A percentile compares a stretch with the other conserved stretches of the same genome.
These are phyloP conservation scores for Ctena decussata DNA, from an alignment of 2,888 invertebrate genomes.

Conservation along the genomic window DNA sequence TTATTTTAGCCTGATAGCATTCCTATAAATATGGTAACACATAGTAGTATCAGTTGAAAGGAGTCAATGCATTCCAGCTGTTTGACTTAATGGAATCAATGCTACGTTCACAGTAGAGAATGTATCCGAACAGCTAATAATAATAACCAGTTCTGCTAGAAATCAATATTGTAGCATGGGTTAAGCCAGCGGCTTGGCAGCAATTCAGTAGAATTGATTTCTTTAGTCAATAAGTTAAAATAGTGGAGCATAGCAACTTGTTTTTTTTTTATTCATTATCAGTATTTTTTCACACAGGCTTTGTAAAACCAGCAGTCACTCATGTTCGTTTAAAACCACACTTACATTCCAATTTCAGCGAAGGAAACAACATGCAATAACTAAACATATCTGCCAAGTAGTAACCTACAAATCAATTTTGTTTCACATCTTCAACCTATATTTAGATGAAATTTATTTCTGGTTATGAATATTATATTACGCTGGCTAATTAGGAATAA, in stretches of 20 bases:
- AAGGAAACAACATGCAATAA: too few relatives aligned
- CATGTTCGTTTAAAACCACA: too few relatives aligned
- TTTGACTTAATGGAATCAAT: not conserved
- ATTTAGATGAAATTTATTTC: too few relatives aligned
- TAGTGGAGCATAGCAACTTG: not conserved
- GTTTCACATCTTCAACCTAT: too few relatives aligned
- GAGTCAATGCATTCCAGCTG: not conserved
- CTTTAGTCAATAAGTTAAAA: constrained; percentile 11
- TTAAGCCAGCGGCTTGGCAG: constrained; percentile 21
- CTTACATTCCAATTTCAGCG: too few relatives aligned
- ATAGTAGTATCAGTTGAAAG: not conserved
- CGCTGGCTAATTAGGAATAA: not conserved
- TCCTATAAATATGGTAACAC: not conserved
- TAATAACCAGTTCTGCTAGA: constrained; percentile 64
- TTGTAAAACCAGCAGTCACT: too few relatives aligned
- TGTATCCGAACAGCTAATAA: constrained; percentile 60
- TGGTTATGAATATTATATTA: too few relatives aligned
- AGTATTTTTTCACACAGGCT: too few relatives aligned
- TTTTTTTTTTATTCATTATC: too few relatives aligned
- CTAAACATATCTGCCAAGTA: too few relatives aligned
- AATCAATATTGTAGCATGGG: constrained; percentile 51
- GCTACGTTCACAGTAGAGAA: constrained; percentile 13
- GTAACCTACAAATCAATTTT: too few relatives aligned
- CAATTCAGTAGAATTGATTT: constrained; percentile 12
- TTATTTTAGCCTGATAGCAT: not conserved